A percentile compares a stretch with the other conserved stretches of the same genome.
phyloP scores from a whole-genome alignment of 2,797 vertebrate species.

The Morelia viridis region DNA sequence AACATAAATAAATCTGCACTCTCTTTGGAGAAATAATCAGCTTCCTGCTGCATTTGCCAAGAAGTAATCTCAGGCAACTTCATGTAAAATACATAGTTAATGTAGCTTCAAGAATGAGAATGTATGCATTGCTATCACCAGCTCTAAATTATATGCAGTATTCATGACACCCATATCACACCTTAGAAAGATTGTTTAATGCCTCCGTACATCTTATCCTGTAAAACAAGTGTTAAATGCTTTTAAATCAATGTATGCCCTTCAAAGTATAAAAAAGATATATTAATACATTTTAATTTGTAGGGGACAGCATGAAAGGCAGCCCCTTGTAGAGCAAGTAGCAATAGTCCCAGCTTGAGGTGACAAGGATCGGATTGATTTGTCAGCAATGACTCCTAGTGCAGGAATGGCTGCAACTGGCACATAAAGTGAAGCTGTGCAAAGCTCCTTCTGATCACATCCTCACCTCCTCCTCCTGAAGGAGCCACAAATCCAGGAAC shows the following conservation, averaged over 20 bases:
- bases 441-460: neutral
- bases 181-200: neutral
- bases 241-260: neutral
- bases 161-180: neutral
- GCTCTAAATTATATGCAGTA: neutral
- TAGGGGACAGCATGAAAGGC: neutral
- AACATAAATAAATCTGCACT: neutral
- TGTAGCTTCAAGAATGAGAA: neutral
- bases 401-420: neutral
- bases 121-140: neutral
- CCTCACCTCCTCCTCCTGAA: neutral
- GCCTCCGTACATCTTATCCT: neutral
- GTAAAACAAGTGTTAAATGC: neutral
- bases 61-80: neutral
- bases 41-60: neutral
- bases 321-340: neutral
- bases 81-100: neutral
- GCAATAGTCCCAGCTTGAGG: neutral
- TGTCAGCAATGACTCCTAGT: neutral
- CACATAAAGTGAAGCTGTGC: neutral
- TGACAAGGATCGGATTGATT: neutral
- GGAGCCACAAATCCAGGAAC: neutral
- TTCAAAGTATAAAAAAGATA: neutral
- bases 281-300: neutral
- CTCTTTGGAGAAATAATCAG: neutral